Evolutionary conservation across 2,797 vertebrate species (phyloP), one percentile per base, ranked within the genome.

Genomic region (Cossypha niveicapilla): DNA sequence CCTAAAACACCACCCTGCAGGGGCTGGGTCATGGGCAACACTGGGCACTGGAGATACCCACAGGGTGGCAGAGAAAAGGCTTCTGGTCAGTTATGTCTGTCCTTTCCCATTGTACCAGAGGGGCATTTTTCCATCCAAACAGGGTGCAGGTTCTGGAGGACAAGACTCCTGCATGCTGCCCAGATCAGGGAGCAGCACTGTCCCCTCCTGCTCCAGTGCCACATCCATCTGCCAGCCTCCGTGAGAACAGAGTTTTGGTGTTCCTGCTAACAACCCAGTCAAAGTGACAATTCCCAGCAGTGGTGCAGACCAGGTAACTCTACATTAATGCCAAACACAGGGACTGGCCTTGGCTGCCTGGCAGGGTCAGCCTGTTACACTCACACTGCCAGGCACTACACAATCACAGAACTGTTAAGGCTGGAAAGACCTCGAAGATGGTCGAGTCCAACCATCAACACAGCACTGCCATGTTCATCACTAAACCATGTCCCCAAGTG

Each of bases 301-400:
- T 10, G 42, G 16, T 15, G 10, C 7, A 58, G 28, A 39, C 5
- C 41, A 79, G 66, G 34, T 50, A 88, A 61, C 37, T 58, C 35
- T 3, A 12, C 18, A 5, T 18, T n/a, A 34, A 47, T 44, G 23
- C 25, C 17, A 15, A 87, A 56, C 0, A 16, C 0, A 0, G 63
- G 32, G 6, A 37, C 45, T 7, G 35, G 47, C 41, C 58, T 10
- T 24, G 56, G 41, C 15, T 17, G 70, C 35, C 41, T 9, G 57
- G 41, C 75, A 75, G 60, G 42, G 76, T n/a, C 2, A 50, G 48
- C 74, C 57, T 32, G 34, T 18, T 32, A 48, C n/a, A 16, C 28
- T 3, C 32, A 53, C n/a, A 16, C 24, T 3, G 15, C 13, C 86
- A 54, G 34, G 25, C 57, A n/a, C 44, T 11, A 34, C 56, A 68